Evolutionary conservation across 2,797 vertebrate species (phyloP), one percentile per base, ranked within the genome.

Genomic region (Fundulus diaphanus): DNA sequence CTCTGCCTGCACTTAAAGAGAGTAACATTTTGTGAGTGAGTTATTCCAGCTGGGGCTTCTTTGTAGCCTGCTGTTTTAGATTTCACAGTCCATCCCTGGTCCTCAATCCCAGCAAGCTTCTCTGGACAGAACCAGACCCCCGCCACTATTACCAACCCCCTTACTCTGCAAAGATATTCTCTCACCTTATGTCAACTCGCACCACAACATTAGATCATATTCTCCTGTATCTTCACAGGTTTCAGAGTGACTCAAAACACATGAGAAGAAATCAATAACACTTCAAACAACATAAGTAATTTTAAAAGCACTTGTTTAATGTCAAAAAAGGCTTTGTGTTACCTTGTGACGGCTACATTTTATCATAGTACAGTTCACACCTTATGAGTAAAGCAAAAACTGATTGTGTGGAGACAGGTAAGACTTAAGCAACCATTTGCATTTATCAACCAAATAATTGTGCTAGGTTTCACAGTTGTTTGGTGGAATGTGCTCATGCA

Each of bases 1-100:
- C 75, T 80, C 83, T 77, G 72, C 78, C 83, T 57, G 77, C 85
- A 73, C 89, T 91, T 88, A 85, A n/a, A 85, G 78, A 81, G 87
- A 93, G 92, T 90, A 93, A 91, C 94, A 86, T 93, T 94, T 93
- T 93, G 87, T 86, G 88, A 90, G 90, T 92, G 91, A 95, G 85
- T 92, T 92, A 85, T 92, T 94, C 92, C 92, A 92, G 90, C 89
- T 91, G 91, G 92, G 86, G 82, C 78, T 87, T 81, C 90, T 93
- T 87, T 92, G 90, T 87, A 80, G 87, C 85, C 86, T 70, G 85
- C 85, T 95, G 94, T 84, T 95, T 95, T 92, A 91, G 85, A 94
- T 96, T 95, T 95, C 88, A 95, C 92, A 89, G 89, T 81, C 81
- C 83, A 68, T 75, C 86, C 85, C 83, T 33, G 70, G 83, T 73